Base-by-base conservation (phyloP, 2,888 invertebrate genomes). In the Phymatocera aterrima region DNA sequence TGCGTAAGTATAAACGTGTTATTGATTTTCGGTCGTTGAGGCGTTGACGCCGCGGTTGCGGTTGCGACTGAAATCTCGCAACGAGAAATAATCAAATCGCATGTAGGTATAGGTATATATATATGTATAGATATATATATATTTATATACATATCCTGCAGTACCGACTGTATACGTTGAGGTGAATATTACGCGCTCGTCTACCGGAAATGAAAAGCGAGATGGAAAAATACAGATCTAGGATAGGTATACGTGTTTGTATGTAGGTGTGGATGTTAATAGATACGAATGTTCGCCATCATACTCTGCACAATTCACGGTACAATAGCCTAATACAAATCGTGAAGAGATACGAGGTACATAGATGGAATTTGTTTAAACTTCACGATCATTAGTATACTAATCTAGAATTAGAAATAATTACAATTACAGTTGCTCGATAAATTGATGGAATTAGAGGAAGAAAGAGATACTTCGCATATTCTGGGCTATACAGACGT, bases 81-180 rank as follows among this genome's bases (percentile, higher is more conserved):
- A n/a, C 37, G 37, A 64, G 37, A 64, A 64, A 64, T 37, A 37
- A 64, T 64, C 34, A 64, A 37, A 64, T 64, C 61, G 34, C n/a
- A n/a, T n/a, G n/a, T n/a, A n/a, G n/a, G n/a, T n/a, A n/a, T n/a
- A n/a, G n/a, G n/a, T n/a, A n/a, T n/a, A n/a, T n/a, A n/a, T n/a
- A n/a, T n/a, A n/a, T n/a, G n/a, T n/a, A n/a, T n/a, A n/a, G n/a
- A n/a, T n/a, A n/a, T n/a, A n/a, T n/a, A n/a, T n/a, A n/a, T n/a
- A n/a, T n/a, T n/a, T n/a, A n/a, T n/a, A n/a, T n/a, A n/a, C n/a
- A n/a, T 64, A n/a, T 37, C 61, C 18, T 8, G 18, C 18, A 57
- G 18, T 15, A 4, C 6, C 6, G 43, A 43, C n/a, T n/a, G n/a
- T n/a, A 4, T 46, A 57, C 28, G 2, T 57, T 28, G 57, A 24